Conservation (phyloP, 2,113 vertebrate species). For the Tetrao urogallus region DNA sequence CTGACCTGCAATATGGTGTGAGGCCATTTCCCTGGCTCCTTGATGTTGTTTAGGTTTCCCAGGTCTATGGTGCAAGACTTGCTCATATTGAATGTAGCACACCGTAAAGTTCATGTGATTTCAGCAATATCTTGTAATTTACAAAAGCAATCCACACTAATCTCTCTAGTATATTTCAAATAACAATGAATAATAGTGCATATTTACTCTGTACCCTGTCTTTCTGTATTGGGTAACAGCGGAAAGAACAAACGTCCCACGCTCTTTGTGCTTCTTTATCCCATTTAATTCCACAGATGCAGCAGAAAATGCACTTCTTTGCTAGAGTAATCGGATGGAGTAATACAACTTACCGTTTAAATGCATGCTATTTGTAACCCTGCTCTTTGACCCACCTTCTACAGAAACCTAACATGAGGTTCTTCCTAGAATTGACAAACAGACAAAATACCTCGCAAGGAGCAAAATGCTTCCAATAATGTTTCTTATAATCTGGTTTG, state of each 20-base stretch:
- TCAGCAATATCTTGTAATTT: not conserved
- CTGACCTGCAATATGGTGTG: accelerated
- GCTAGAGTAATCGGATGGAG: not conserved
- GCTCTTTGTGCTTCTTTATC: not conserved
- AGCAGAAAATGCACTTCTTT: not conserved
- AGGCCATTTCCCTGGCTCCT: not conserved
- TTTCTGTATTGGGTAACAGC: not conserved
- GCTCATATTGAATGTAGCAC: not conserved
- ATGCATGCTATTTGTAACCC: not conserved
- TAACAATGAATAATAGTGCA: not conserved
- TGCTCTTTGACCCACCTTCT: not conserved
- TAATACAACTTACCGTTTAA: not conserved
- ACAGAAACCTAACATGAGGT: not conserved
- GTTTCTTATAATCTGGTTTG: not conserved
- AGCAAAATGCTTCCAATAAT: not conserved
- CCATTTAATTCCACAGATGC: not conserved
- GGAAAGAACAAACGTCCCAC: not conserved
- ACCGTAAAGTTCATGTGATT: not conserved
- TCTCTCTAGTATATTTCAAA: not conserved
- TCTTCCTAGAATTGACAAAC: not conserved
- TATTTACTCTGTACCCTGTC: not conserved
- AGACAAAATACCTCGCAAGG: not conserved
- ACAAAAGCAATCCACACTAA: not conserved
- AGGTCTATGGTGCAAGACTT: not conserved
- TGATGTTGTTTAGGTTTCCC: not conserved